Evolutionary conservation across 2,888 invertebrate genomes (phyloP).

Genomic region (Embidobia sp.): DNA sequence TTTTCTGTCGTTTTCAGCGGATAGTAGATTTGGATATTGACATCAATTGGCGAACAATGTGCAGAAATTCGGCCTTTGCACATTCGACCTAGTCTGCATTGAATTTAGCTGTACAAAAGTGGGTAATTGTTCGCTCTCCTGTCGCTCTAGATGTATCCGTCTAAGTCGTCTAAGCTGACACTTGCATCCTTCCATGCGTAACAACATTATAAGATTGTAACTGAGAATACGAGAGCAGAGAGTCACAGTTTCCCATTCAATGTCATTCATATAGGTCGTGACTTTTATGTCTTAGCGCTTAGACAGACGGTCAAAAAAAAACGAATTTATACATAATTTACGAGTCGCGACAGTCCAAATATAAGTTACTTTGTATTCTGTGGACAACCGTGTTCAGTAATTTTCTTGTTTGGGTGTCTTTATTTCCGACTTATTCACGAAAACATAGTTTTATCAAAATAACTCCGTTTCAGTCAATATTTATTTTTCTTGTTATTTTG

Average conservation of each 20-base stretch:
- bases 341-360: no score
- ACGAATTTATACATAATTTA: no score
- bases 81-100: slow-evolving; percentile 1
- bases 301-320: no score
- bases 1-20: no score
- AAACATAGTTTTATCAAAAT: no score
- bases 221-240: slow-evolving; percentile 1
- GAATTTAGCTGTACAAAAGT: slow-evolving; percentile 15
- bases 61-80: background rate
- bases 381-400: no score
- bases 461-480: no score
- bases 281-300: slow-evolving; percentile 11
- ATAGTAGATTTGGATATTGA: slow-evolving; percentile 17
- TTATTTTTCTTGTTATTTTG: no score
- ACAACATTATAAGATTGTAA: slow-evolving; percentile 2
- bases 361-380: no score
- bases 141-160: background rate
- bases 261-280: slow-evolving; percentile 32
- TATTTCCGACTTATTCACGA: no score
- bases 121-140: background rate
- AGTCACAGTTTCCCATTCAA: slow-evolving; percentile 21
- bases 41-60: slow-evolving; percentile 25
- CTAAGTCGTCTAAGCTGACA: slow-evolving; percentile 3
- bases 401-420: no score
- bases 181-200: background rate